phyloP scores from a whole-genome alignment of 1,140 invertebrate genomes.

The Calliphora vicina region DNA sequence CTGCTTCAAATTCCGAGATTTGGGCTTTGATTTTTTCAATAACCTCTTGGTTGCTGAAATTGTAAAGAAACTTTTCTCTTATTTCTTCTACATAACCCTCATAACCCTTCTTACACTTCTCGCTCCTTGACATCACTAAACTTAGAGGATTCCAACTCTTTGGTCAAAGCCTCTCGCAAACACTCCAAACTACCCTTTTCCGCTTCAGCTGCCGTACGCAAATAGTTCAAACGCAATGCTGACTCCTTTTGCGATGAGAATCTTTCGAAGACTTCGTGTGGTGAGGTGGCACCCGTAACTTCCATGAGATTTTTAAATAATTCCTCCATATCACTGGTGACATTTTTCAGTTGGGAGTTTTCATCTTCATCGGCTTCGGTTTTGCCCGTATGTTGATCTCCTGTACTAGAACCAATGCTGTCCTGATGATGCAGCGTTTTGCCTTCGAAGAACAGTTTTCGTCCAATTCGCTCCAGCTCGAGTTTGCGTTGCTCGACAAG shows the following conservation, averaged over 20 bases:
- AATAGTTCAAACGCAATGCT: slow-evolving; percentile 69
- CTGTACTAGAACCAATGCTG: slow-evolving; percentile 64
- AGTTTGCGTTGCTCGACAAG: slow-evolving; percentile 73
- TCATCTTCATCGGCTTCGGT: slow-evolving; percentile 65
- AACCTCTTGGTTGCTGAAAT: slow-evolving; percentile 71
- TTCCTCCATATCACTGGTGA: slow-evolving; percentile 69
- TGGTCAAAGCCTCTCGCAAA: slow-evolving; percentile 71
- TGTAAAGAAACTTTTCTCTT: too few relatives aligned
- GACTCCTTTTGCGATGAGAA: slow-evolving; percentile 78
- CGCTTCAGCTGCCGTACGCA: slow-evolving; percentile 74
- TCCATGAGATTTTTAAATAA: slow-evolving; percentile 76
- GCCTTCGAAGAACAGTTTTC: slow-evolving; percentile 71
- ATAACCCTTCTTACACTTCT: slow-evolving; percentile 72
- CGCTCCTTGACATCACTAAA: slow-evolving; percentile 81
- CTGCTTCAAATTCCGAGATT: slow-evolving; percentile 66
- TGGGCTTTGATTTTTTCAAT: slow-evolving; percentile 69
- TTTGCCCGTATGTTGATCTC: slow-evolving; percentile 64
- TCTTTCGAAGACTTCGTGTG: slow-evolving; percentile 75
- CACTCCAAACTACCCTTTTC: slow-evolving; percentile 76
- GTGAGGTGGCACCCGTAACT: slow-evolving; percentile 77
- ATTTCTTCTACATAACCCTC: too few relatives aligned
- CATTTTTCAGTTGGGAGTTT: slow-evolving; percentile 53
- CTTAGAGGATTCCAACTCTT: slow-evolving; percentile 77
- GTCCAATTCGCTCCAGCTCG: slow-evolving; percentile 76
- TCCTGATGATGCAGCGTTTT: slow-evolving; percentile 66